Conservation (phyloP, 2,888 invertebrate species). For the Philaethria dido region DNA sequence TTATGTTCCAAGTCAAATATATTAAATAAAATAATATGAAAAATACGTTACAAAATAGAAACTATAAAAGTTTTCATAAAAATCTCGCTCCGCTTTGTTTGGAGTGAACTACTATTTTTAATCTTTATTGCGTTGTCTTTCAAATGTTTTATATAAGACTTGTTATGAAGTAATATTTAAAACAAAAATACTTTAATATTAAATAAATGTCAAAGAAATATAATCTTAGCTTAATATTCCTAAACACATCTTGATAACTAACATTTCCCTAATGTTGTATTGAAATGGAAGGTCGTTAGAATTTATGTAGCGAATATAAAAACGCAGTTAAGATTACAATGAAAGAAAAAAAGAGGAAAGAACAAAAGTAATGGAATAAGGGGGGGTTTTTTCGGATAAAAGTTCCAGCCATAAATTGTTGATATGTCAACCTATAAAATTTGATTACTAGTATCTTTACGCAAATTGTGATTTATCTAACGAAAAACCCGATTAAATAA, state of each 20-base stretch:
- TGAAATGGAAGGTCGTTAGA: constrained; percentile 10
- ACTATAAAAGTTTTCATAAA: not conserved
- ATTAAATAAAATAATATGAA: not conserved
- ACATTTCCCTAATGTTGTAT: constrained; percentile 6
- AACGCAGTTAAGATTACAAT: not conserved
- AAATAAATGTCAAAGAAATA: not conserved
- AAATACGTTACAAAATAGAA: not conserved
- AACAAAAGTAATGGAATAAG: not conserved
- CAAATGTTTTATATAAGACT: not conserved
- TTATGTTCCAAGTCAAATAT: not conserved
- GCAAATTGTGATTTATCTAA: too few species aligned
- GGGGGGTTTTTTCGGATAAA: too few species aligned
- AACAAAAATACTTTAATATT: not conserved
- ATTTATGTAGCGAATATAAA: constrained; percentile 12
- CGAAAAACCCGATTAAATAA: too few species aligned
- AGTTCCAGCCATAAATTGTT: too few species aligned
- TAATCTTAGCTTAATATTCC: not conserved
- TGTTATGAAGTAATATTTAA: not conserved
- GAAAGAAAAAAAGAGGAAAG: not conserved
- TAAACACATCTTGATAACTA: constrained; percentile 2
- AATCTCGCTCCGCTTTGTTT: not conserved
- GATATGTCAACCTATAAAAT: too few species aligned
- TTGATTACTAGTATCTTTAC: too few species aligned
- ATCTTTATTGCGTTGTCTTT: constrained; percentile 10
- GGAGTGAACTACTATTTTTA: not conserved